Evolutionary conservation across 2,888 invertebrate species (phyloP).

Genomic region (Augochlorella aurata): DNA sequence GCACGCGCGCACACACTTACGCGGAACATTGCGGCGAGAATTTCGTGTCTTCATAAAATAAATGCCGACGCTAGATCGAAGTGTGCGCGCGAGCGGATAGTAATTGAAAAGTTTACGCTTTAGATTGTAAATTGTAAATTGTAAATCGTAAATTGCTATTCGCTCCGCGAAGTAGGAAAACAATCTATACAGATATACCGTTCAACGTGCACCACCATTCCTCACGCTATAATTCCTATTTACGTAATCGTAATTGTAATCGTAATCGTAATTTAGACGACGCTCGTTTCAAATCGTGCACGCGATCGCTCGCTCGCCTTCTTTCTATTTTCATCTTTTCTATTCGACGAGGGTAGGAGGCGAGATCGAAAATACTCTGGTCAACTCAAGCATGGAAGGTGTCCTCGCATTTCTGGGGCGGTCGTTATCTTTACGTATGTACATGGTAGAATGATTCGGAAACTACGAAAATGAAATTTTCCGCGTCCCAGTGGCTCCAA

Average conservation of each 20-base stretch:
- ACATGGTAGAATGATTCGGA: not conserved
- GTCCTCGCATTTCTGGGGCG: not conserved
- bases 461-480: not conserved
- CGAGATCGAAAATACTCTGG: not conserved
- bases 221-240: not conserved
- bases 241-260: not conserved
- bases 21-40: constrained; percentile 41
- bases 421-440: not conserved
- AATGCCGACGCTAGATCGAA: constrained; percentile 54
- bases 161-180: constrained; percentile 1
- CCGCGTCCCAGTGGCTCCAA: not conserved
- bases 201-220: not conserved
- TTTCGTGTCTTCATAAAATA: constrained; percentile 71
- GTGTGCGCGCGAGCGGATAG: not conserved
- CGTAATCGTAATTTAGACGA: not conserved
- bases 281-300: not conserved
- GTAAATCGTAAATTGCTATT: not conserved
- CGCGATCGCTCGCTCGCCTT: not conserved
- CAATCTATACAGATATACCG: not conserved
- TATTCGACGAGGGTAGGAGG: not conserved
- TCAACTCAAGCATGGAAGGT: not conserved
- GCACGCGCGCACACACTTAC: constrained; percentile 60
- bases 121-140: not conserved
- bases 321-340: not conserved
- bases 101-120: not conserved